Evolutionary conservation across 2,797 vertebrate genomes (phyloP).

Genomic region (Gouania willdenowi): DNA sequence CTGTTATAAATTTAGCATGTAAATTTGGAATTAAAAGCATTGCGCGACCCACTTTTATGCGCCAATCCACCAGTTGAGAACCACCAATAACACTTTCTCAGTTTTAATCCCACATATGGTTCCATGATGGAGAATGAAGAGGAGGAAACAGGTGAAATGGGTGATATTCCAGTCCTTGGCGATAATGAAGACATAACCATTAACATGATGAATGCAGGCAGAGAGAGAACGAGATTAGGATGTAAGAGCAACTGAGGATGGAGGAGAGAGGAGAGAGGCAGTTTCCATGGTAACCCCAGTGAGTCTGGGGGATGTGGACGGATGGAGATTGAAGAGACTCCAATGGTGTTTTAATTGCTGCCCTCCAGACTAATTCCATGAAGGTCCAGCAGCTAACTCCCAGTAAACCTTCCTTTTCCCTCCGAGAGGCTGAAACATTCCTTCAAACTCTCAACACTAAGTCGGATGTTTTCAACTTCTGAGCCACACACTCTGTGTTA

Average conservation of each 20-base stretch:
- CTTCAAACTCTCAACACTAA: too few species aligned
- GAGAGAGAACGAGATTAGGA: constrained; percentile 12
- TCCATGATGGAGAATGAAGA: neutral
- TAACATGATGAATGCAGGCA: constrained; percentile 1
- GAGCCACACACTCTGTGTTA: too few species aligned
- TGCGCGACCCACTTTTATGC: too few species aligned
- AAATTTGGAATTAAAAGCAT: too few species aligned
- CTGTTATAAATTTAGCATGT: too few species aligned
- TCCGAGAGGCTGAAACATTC: too few species aligned
- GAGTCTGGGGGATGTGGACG: constrained; percentile 19
- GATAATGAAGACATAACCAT: constrained; percentile 14
- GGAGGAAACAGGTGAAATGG: neutral
- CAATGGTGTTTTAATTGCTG: constrained; percentile 40
- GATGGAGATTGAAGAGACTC: constrained; percentile 23
- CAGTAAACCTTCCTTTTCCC: constrained; percentile 10
- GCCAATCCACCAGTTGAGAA: too few species aligned
- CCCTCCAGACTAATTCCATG: constrained; percentile 38
- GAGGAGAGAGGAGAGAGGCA: constrained; percentile 3
- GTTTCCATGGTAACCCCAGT: constrained; percentile 60
- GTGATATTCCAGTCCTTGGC: neutral
- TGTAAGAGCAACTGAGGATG: constrained; percentile 2
- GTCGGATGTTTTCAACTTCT: too few species aligned
- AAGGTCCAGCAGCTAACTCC: constrained; percentile 25
- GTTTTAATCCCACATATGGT: too few species aligned
- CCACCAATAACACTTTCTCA: too few species aligned